Evolutionary conservation across 2,797 vertebrate species (phyloP).

Genomic region (Apodemus agrarius): DNA sequence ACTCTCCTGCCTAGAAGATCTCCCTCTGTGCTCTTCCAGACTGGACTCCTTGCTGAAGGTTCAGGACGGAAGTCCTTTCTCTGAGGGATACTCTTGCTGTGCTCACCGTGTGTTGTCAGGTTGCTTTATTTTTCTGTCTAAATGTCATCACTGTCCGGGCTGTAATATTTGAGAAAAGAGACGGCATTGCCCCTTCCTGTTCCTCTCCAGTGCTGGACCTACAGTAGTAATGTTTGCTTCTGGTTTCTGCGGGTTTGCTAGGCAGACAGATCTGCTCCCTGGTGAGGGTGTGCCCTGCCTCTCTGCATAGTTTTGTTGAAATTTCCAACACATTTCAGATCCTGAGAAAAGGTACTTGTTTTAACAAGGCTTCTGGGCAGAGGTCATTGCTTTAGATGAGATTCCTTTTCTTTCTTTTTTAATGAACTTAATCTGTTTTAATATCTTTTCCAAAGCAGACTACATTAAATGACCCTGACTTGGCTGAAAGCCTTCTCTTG

Average conservation of each 20-base stretch:
- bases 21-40: background rate
- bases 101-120: background rate
- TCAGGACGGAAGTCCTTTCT: background rate
- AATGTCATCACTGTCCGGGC: background rate
- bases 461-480: conserved; percentile 76
- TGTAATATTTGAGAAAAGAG: background rate
- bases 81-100: background rate
- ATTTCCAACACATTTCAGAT: conserved; percentile 67
- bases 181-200: background rate
- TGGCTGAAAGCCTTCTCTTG: conserved; percentile 68
- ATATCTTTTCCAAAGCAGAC: conserved; percentile 78
- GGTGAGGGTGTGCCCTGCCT: background rate
- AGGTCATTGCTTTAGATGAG: conserved; percentile 65
- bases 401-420: conserved; percentile 73
- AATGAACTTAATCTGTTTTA: conserved; percentile 81
- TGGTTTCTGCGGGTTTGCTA: background rate
- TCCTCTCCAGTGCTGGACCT: background rate
- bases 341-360: conserved; percentile 72
- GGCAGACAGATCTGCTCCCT: background rate
- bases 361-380: conserved; percentile 63
- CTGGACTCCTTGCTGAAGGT: background rate
- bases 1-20: background rate
- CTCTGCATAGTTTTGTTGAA: conserved; percentile 55
- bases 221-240: background rate
- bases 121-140: background rate